phyloP scores from a whole-genome alignment of 2,888 invertebrate genomes.

The Onthophagus sagittarius region DNA sequence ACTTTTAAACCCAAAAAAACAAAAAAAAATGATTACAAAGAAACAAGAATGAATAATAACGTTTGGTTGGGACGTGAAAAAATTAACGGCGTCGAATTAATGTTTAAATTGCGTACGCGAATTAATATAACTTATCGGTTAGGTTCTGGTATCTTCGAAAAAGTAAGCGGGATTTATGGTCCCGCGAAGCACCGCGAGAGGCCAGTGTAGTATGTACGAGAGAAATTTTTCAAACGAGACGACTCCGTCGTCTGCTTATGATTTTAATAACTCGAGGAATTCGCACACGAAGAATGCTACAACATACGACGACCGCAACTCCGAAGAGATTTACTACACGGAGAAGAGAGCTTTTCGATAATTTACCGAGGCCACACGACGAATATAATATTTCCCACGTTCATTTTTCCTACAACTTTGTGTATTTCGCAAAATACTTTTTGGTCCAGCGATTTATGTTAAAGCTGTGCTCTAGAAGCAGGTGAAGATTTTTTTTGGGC shows the following conservation, averaged over 20 bases:
- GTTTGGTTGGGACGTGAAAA: background rate
- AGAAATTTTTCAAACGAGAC: constrained; percentile 3
- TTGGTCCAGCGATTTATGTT: background rate
- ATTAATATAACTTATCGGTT: constrained; percentile 6
- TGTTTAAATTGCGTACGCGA: constrained; percentile 5
- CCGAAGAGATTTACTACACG: constrained; percentile 11
- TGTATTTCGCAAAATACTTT: background rate
- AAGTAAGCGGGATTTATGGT: constrained; percentile 5
- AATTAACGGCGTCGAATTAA: constrained; percentile 8
- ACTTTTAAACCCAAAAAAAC: background rate
- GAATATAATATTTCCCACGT: constrained; percentile 4
- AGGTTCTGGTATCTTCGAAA: background rate
- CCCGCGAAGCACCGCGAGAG: background rate
- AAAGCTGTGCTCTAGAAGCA: background rate
- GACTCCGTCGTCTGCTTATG: constrained; percentile 2
- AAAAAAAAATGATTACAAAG: background rate
- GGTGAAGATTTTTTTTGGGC: background rate
- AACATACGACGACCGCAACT: constrained; percentile 11
- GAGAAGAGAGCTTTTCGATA: constrained; percentile 14
- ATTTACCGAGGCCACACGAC: constrained; percentile 5
- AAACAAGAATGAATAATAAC: background rate
- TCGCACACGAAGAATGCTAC: constrained; percentile 15
- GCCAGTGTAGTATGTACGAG: background rate
- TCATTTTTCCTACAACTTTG: constrained; percentile 5
- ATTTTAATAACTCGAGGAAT: constrained; percentile 21